These are phyloP conservation scores for Thereva unica DNA, from an alignment of 2,888 invertebrate species.

Conservation along the genomic window DNA sequence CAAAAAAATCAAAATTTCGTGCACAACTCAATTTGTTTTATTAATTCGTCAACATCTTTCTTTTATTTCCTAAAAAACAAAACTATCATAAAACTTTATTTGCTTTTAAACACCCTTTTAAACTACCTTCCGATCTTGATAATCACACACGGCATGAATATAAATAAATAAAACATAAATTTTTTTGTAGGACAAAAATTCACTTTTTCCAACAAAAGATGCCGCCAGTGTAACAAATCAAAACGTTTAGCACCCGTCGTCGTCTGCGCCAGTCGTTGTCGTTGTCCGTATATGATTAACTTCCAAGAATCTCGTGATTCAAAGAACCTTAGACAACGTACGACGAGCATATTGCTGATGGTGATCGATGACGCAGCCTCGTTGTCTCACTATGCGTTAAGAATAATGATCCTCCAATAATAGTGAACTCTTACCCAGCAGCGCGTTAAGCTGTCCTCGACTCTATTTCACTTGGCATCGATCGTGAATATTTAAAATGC, in stretches of 20 bases:
- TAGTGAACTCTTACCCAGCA: neutral
- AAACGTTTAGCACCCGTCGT: conserved; percentile 16
- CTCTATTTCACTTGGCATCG: conserved; percentile 38
- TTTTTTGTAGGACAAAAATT: neutral
- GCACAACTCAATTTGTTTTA: too few species aligned
- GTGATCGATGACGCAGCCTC: conserved; percentile 42
- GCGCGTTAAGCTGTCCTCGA: conserved; percentile 34
- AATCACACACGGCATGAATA: too few species aligned
- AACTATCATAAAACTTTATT: too few species aligned
- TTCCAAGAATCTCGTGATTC: conserved; percentile 36
- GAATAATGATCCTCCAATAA: conserved; percentile 37
- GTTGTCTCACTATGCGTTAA: conserved; percentile 41
- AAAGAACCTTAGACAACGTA: conserved; percentile 31
- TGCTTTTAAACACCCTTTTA: too few species aligned
- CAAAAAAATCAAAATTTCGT: too few species aligned
- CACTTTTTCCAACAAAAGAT: conserved; percentile 6
- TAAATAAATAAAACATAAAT: too few species aligned
- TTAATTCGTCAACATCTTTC: too few species aligned
- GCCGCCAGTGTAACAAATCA: conserved; percentile 25
- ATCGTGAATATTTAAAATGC: conserved; percentile 36
- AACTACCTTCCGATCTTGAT: too few species aligned
- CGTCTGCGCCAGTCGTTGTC: too few species aligned
- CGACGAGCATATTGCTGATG: conserved; percentile 6
- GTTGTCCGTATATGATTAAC: conserved; percentile 14
- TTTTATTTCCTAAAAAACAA: too few species aligned